Evolutionary conservation across 2,113 vertebrate genomes (phyloP).

Genomic region (Anas platyrhynchos): DNA sequence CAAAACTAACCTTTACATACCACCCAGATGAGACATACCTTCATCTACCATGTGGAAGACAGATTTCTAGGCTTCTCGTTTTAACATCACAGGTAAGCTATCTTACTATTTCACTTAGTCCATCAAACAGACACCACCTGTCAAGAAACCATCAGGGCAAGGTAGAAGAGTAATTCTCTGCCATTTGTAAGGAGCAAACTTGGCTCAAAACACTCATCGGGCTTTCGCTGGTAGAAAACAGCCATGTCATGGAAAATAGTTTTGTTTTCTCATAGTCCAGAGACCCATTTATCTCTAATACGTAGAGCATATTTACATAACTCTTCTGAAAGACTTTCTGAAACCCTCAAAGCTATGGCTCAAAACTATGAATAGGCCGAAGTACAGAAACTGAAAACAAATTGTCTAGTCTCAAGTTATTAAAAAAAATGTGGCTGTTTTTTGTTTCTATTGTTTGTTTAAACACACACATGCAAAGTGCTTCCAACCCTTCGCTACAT

Average conservation of each 20-base stretch:
- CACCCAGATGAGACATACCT: background rate
- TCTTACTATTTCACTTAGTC: background rate
- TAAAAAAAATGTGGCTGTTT: background rate
- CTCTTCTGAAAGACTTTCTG: background rate
- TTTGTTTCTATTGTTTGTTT: background rate
- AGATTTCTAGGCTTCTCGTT: background rate
- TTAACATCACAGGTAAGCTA: background rate
- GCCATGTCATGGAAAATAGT: background rate
- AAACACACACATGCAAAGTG: background rate
- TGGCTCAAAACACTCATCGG: background rate
- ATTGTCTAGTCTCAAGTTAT: background rate
- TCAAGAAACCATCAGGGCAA: background rate
- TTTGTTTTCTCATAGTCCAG: background rate
- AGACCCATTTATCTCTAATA: background rate
- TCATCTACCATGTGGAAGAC: background rate
- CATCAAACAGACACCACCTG: background rate
- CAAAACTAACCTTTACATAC: background rate
- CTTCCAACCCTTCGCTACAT: background rate
- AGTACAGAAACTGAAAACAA: background rate
- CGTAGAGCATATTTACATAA: accelerated
- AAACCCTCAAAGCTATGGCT: background rate
- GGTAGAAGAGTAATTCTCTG: background rate
- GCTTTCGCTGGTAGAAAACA: background rate
- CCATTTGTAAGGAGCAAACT: background rate
- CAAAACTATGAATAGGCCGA: background rate